Percentiles rank a stretch among this genome's conserved stretches.
Evolutionary conservation across 2,888 invertebrate genomes (phyloP).

Genomic region (Rhopalosiphum nymphaeae): DNA sequence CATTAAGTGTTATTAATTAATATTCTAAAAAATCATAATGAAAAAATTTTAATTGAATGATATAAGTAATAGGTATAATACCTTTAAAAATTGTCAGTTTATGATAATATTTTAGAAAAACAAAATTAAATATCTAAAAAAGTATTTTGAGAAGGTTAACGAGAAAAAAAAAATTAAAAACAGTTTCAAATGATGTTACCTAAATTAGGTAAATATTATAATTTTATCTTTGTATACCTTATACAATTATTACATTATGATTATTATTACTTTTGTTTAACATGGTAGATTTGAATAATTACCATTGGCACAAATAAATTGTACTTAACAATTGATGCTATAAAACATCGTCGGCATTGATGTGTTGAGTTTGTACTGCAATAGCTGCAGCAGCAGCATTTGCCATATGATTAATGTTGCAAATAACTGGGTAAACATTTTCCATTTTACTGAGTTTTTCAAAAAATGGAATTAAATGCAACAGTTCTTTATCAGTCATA

Average conservation of each 20-base stretch:
- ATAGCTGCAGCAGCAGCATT: constrained; percentile 70
- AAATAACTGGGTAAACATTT: constrained; percentile 94
- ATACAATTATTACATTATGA: constrained; percentile 39
- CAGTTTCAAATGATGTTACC: constrained; percentile 20
- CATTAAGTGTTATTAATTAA: background rate
- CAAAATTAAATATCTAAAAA: constrained; percentile 16
- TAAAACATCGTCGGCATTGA: constrained; percentile 47
- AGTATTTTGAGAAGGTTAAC: background rate
- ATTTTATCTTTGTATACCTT: constrained; percentile 39
- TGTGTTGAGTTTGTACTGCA: constrained; percentile 31
- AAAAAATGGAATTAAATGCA: constrained; percentile 97
- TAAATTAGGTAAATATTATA: constrained; percentile 34
- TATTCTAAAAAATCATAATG: background rate
- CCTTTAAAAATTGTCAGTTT: background rate
- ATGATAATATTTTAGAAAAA: background rate
- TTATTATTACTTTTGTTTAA: constrained; percentile 47
- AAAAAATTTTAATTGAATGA: background rate
- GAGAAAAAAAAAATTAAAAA: background rate
- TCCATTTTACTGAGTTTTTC: constrained; percentile 97
- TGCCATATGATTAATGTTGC: constrained; percentile 91
- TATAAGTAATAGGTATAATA: background rate
- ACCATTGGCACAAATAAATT: constrained; percentile 63
- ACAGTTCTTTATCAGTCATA: constrained; percentile 95
- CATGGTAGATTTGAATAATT: constrained; percentile 12
- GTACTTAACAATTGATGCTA: constrained; percentile 54